Percentiles rank a stretch among this genome's conserved stretches.
phyloP scores from a whole-genome alignment of 2,797 vertebrate genomes.

The Karalla daura region DNA sequence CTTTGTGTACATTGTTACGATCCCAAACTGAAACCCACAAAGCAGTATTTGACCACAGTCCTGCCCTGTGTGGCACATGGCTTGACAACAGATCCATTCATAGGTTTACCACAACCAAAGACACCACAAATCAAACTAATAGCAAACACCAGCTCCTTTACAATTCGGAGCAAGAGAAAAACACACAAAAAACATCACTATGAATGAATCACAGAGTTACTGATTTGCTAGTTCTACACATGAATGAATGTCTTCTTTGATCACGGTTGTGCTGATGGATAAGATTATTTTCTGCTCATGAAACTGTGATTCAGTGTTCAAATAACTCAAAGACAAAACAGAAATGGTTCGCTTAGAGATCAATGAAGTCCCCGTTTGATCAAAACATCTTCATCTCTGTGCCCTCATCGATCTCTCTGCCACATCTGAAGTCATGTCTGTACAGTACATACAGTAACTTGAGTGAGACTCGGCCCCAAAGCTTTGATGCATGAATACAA shows the following conservation, averaged over 20 bases:
- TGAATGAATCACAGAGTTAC: conserved; percentile 53
- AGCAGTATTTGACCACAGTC: conserved; percentile 39
- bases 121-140: conserved; percentile 30
- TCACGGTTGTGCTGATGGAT: conserved; percentile 38
- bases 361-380: conserved; percentile 28
- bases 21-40: conserved; percentile 23
- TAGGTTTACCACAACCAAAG: conserved; percentile 17
- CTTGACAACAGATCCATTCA: conserved; percentile 42
- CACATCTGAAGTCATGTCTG: background rate
- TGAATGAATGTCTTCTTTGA: conserved; percentile 35
- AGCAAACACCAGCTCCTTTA: conserved; percentile 38
- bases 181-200: conserved; percentile 46
- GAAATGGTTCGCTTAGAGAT: conserved; percentile 21
- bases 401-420: background rate
- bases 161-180: conserved; percentile 19
- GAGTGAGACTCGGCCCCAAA: background rate
- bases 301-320: conserved; percentile 49
- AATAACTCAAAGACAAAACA: conserved; percentile 18
- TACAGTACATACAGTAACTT: background rate
- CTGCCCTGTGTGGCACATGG: conserved; percentile 42
- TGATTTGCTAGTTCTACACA: conserved; percentile 55
- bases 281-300: background rate
- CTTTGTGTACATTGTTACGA: conserved; percentile 29
- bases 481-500: background rate
- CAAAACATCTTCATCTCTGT: conserved; percentile 1